These are phyloP conservation scores for Ciona savignyi DNA, from an alignment of 23 tunicate genomes.

Conservation along the genomic window DNA sequence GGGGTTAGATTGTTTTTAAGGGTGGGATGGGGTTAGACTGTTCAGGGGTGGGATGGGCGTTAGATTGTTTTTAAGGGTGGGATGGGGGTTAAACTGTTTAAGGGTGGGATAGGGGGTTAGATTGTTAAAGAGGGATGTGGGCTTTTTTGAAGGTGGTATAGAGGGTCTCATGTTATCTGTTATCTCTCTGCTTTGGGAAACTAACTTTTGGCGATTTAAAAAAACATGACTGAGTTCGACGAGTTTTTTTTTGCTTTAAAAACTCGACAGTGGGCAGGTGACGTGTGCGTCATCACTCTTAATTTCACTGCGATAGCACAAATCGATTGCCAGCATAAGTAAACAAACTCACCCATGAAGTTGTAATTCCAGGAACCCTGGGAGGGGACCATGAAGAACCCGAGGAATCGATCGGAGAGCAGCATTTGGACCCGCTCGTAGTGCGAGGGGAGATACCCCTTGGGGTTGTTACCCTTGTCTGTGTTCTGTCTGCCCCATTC, in stretches of 20 bases:
- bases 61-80: neutral
- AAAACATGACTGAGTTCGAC: no score
- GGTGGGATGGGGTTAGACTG: neutral
- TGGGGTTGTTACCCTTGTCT: slow-evolving; percentile 99
- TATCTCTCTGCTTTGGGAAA: no score
- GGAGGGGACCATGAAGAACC: slow-evolving; percentile 98
- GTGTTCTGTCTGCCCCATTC: slow-evolving; percentile 99
- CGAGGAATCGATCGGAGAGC: slow-evolving; percentile 96
- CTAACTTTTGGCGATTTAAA: no score
- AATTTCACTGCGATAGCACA: no score
- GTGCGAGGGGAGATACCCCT: slow-evolving; percentile 99
- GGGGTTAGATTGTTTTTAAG: neutral
- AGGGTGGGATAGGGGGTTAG: neutral
- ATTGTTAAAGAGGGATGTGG: neutral
- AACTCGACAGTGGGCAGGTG: no score
- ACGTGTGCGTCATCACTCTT: no score
- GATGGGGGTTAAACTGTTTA: neutral
- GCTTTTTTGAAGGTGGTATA: no score
- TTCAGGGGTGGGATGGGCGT: no score
- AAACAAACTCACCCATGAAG: slow-evolving; percentile 86
- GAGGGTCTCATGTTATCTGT: no score
- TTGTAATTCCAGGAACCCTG: slow-evolving; percentile 99
- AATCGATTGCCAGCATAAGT: no score
- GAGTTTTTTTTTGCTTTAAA: no score
- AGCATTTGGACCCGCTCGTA: slow-evolving; percentile 99